phyloP scores from a whole-genome alignment of 2,888 invertebrate species.

The Pharmacophagus antenor region DNA sequence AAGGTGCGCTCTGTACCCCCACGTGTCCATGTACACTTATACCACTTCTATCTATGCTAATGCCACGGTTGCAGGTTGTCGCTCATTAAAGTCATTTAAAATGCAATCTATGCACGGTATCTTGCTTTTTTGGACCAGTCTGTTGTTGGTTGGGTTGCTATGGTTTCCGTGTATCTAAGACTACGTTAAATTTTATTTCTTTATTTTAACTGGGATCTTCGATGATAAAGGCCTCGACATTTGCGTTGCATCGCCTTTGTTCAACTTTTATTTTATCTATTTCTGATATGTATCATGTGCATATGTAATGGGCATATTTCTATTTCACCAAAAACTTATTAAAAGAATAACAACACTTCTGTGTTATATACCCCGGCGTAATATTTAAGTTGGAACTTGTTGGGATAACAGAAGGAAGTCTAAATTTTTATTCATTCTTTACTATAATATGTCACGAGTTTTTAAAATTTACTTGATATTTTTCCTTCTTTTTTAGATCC shows the following conservation, averaged over 20 bases:
- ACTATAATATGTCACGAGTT: too few species aligned
- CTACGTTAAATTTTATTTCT: not conserved
- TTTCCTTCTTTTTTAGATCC: conserved; percentile 88
- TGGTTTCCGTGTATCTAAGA: conserved; percentile 56
- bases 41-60: conserved; percentile 69
- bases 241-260: not conserved
- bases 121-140: conserved; percentile 62
- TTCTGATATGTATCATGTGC: too few species aligned
- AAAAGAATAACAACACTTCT: too few species aligned
- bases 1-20: conserved; percentile 5
- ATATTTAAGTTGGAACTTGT: too few species aligned
- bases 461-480: not conserved
- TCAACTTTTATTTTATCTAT: not conserved
- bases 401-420: too few species aligned
- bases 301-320: too few species aligned
- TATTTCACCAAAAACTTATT: too few species aligned
- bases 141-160: conserved; percentile 63
- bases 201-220: not conserved
- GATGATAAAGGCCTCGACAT: not conserved
- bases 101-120: conserved; percentile 78
- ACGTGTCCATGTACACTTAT: conserved; percentile 27
- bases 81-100: conserved; percentile 70
- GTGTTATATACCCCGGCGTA: too few species aligned
- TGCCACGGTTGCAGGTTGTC: conserved; percentile 56
- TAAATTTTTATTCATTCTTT: too few species aligned